These are phyloP conservation scores for Hemicentrotus pulcherrimus DNA, from an alignment of 35 echinoderm and acorn worm species.

Conservation along the genomic window DNA sequence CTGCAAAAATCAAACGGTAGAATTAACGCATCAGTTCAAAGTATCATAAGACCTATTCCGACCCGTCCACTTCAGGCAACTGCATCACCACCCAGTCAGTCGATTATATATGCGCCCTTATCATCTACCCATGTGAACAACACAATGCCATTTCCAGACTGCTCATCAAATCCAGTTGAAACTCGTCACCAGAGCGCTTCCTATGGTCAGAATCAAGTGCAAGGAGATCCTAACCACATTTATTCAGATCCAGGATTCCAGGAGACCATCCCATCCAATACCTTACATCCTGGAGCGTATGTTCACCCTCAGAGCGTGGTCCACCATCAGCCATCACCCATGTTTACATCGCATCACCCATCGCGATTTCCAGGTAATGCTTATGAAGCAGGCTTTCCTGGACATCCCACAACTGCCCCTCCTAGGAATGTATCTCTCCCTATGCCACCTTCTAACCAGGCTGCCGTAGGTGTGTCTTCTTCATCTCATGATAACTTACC, in stretches of 20 bases:
- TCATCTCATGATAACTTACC: conserved; percentile 4
- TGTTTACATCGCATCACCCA: neutral
- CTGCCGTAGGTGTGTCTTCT: neutral
- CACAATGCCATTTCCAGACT: neutral
- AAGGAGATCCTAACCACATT: neutral
- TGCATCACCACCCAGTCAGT: neutral
- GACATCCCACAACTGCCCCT: neutral
- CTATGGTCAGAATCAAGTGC: neutral
- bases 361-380: neutral
- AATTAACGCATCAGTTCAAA: neutral
- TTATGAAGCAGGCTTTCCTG: neutral
- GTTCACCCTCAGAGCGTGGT: neutral
- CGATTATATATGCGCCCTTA: neutral
- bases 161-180: neutral
- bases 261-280: neutral
- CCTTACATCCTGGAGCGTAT: neutral
- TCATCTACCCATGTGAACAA: neutral
- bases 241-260: neutral
- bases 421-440: neutral
- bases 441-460: neutral
- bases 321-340: neutral
- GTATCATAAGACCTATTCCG: conserved; percentile 35
- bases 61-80: neutral
- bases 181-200: neutral
- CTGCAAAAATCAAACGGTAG: neutral